These are phyloP conservation scores for Otocyon megalotis DNA, from an alignment of 2,113 vertebrate species.

Conservation along the genomic window DNA sequence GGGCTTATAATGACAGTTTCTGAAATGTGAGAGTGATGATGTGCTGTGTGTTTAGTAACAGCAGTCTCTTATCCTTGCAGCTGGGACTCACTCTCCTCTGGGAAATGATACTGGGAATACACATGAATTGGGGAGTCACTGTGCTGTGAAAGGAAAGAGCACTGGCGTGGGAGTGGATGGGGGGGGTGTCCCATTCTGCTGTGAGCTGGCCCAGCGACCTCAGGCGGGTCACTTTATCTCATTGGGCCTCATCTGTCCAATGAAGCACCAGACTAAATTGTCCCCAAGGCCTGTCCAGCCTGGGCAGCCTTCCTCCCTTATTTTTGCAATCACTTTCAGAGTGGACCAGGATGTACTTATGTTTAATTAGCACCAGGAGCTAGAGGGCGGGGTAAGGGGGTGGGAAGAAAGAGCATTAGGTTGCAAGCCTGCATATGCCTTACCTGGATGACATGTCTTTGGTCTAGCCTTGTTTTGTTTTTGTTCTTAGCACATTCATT, in stretches of 20 bases:
- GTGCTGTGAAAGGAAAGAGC: slow-evolving; percentile 59
- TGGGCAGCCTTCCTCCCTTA: neutral
- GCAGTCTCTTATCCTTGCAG: slow-evolving; percentile 65
- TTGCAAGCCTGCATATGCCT: neutral
- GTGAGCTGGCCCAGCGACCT: slow-evolving; percentile 12
- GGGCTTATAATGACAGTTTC: slow-evolving; percentile 76
- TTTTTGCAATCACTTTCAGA: neutral
- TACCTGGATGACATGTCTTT: neutral
- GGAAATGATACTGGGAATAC: slow-evolving; percentile 55
- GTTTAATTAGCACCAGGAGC: neutral
- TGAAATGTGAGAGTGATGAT: slow-evolving; percentile 72
- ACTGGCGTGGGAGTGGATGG: slow-evolving; percentile 37
- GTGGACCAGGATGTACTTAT: neutral
- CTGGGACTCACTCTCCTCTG: slow-evolving; percentile 60
- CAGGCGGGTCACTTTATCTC: neutral
- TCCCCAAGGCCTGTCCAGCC: slow-evolving; percentile 41
- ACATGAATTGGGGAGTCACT: slow-evolving; percentile 48
- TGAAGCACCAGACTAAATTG: neutral
- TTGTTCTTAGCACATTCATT: neutral
- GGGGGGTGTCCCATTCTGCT: slow-evolving; percentile 25
- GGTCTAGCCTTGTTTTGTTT: neutral
- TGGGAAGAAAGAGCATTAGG: neutral
- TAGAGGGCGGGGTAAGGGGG: neutral
- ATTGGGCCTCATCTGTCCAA: neutral
- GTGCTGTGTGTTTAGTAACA: slow-evolving; percentile 71